Base-by-base conservation (phyloP, 2,797 vertebrate genomes). In the Melanotaenia pygmaea region DNA sequence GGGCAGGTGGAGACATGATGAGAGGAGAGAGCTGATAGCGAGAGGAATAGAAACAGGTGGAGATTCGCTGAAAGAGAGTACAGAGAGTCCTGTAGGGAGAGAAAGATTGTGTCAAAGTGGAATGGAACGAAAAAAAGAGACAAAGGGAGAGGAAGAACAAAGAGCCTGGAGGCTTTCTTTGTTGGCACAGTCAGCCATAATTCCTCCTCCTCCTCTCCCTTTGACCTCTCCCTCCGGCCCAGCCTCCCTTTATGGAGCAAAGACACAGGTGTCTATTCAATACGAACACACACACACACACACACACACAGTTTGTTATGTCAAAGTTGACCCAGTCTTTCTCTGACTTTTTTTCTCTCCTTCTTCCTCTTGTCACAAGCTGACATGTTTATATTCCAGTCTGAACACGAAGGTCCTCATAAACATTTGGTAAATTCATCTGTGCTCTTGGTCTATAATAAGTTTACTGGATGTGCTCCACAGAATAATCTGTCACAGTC, bases 121-220 rank as follows among this genome's bases (percentile, higher is more conserved):
- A 87, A 74, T 89, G 88, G 88, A 87, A 90, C 82, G 88, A 87
- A 90, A 87, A 82, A 76, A 77, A 86, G 85, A 91, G 89, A 93
- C 89, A 92, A 92, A 83, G 50, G 68, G 66, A 84, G 87, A 86
- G 68, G 71, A 85, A 88, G 91, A 93, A 93, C 90, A 94, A 93
- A 94, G 92, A 89, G 85, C 88, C 89, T 80, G 81, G 72, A 87
- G 89, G 88, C 91, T 94, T 94, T 94, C 93, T 94, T 91, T 93
- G 92, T 91, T 92, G 92, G 92, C 92, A 91, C 89, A 92, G 92
- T 90, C 89, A 61, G 86, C 90, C 85, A 83, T 91, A 91, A 91
- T 86, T 92, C 88, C 91, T 90, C 88, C 88, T 90, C 87, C 88
- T 92, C 88, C 78, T 90, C 90, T 89, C 83, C 84, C 78, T 88